Conservation (phyloP, 2,797 vertebrate genomes). For the Sebastes matsubarae region DNA sequence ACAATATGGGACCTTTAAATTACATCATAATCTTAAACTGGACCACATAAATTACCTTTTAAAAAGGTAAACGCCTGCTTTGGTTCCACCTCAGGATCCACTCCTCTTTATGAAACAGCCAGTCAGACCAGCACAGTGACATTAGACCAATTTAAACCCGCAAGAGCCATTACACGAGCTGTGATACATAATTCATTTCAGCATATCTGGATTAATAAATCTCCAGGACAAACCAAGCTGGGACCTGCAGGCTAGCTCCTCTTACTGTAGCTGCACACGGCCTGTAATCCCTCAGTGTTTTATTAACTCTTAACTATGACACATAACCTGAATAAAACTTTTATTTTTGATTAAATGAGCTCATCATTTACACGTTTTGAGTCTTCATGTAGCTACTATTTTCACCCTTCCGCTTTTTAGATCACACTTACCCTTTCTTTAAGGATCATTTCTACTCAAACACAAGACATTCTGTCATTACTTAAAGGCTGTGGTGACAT, state of each 20-base stretch:
- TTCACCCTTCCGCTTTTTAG: neutral
- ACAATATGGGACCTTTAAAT: too few species aligned
- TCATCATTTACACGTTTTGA: neutral
- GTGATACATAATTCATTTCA: slow-evolving; percentile 22
- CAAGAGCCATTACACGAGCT: slow-evolving; percentile 11
- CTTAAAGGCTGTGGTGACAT: neutral
- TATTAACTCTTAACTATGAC: neutral
- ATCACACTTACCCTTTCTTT: neutral
- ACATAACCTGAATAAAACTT: neutral
- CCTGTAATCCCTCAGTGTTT: neutral
- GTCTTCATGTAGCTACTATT: neutral
- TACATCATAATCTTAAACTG: neutral
- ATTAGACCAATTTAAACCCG: neutral
- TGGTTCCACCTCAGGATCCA: neutral
- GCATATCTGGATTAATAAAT: slow-evolving; percentile 20
- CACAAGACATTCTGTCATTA: neutral
- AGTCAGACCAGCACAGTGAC: neutral
- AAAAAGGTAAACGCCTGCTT: neutral
- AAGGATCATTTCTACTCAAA: neutral
- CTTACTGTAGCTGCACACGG: neutral
- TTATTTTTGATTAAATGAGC: neutral
- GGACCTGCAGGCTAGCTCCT: slow-evolving; percentile 5
- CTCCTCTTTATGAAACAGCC: slow-evolving; percentile 4
- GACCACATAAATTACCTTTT: neutral
- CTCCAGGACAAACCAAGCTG: slow-evolving; percentile 18